Conservation (phyloP, 53 echinoderm and acorn worm genomes). For the Paelopatides confundens region DNA sequence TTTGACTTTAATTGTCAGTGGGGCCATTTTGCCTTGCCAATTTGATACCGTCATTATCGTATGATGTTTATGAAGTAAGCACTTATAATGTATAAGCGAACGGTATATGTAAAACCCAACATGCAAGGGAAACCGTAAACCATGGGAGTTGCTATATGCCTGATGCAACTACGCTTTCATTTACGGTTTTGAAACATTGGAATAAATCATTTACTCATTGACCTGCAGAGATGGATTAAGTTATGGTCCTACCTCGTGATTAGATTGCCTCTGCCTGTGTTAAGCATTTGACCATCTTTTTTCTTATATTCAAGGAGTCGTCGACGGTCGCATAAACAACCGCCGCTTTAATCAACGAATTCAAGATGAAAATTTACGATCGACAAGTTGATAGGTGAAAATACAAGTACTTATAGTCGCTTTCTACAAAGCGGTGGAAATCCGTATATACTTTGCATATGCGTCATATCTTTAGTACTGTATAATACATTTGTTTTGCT, state of each 20-base stretch:
- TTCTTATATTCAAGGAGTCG: not conserved
- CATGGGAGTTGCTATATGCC: too few species aligned
- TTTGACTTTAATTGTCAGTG: not conserved
- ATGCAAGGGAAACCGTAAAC: too few species aligned
- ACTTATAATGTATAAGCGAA: not conserved
- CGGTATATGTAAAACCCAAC: not conserved
- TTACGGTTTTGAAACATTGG: not conserved
- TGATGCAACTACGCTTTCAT: not conserved
- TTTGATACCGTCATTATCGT: not conserved
- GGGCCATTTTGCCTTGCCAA: not conserved
- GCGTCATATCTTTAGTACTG: too few species aligned
- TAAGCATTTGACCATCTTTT: not conserved
- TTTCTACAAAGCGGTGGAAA: not conserved
- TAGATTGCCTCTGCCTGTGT: not conserved
- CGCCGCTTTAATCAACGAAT: constrained; percentile 30
- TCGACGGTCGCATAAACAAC: not conserved
- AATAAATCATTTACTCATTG: not conserved
- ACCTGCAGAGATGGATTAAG: constrained; percentile 3
- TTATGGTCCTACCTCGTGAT: not conserved
- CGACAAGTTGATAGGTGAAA: constrained; percentile 4
- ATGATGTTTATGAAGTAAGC: not conserved
- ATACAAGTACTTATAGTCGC: not conserved
- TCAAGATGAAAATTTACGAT: not conserved
- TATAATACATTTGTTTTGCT: too few species aligned
- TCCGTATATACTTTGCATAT: not conserved